phyloP scores from a whole-genome alignment of 2,888 invertebrate species.

The Hermaeophaga mercurialis region DNA sequence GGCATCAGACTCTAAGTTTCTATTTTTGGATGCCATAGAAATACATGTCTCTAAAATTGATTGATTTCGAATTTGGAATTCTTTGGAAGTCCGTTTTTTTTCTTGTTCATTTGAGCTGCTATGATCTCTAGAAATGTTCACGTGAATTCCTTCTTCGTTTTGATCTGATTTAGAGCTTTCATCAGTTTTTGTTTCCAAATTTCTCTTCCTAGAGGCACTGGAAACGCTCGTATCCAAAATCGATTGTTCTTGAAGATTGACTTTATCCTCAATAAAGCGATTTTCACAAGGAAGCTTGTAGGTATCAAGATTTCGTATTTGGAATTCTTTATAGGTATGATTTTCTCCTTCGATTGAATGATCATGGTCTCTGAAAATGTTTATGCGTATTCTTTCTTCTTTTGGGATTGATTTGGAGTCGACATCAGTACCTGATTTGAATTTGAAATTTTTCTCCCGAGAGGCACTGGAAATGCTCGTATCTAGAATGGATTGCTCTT shows the following conservation, averaged over 20 bases:
- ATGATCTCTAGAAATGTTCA: not conserved
- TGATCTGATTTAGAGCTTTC: not conserved
- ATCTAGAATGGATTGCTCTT: not conserved
- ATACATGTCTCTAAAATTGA: not conserved
- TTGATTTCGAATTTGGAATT: not conserved
- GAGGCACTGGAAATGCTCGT: not conserved
- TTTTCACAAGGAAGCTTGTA: too few species aligned
- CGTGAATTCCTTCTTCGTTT: too few species aligned
- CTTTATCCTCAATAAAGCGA: too few species aligned
- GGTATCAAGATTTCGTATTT: not conserved
- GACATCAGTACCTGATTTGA: not conserved
- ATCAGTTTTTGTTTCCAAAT: not conserved
- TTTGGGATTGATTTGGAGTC: not conserved
- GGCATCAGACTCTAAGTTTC: too few species aligned
- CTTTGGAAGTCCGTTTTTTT: not conserved
- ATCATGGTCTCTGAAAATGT: not conserved
- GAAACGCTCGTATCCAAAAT: not conserved
- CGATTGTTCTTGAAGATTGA: not conserved
- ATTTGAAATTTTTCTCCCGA: not conserved
- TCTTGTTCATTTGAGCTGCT: constrained; percentile 21
- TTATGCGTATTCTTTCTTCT: too few species aligned
- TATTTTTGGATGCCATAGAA: not conserved
- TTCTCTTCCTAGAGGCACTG: not conserved
- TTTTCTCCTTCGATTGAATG: constrained; percentile 19
- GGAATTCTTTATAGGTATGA: not conserved